Evolutionary conservation across 2,113 vertebrate genomes (phyloP).

Genomic region (Oncorhynchus nerka): DNA sequence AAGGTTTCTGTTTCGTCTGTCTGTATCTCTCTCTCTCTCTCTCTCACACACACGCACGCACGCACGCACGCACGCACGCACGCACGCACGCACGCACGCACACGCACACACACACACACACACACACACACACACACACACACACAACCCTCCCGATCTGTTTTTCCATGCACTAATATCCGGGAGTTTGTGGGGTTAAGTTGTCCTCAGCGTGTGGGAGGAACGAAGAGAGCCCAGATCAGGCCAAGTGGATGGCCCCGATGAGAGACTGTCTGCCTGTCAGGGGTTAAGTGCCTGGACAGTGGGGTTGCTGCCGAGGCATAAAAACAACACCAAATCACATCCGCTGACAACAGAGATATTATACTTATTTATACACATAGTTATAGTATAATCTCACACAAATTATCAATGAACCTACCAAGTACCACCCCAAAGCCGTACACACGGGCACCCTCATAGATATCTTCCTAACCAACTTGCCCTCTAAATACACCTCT

Average conservation of each 20-base stretch:
- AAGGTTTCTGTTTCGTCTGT: not conserved
- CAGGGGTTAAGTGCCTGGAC: conserved; percentile 80
- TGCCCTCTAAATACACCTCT: no score
- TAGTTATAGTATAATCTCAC: not conserved
- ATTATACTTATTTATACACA: not conserved
- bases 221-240: conserved; percentile 61
- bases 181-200: conserved; percentile 67
- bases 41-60: not conserved
- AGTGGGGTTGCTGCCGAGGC: conserved; percentile 23
- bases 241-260: conserved; percentile 36
- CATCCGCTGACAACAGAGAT: conserved; percentile 13
- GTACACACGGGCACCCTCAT: no score
- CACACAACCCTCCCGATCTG: not conserved
- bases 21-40: not conserved
- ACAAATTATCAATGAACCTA: no score
- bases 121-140: not conserved
- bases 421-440: no score
- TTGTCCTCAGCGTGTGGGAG: conserved; percentile 67
- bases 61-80: not conserved
- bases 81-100: not conserved
- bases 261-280: conserved; percentile 65
- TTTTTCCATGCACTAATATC: not conserved
- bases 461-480: no score
- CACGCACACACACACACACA: not conserved
- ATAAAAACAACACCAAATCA: conserved; percentile 14